Percentiles rank a stretch among this genome's conserved stretches.
Evolutionary conservation across 2,113 vertebrate genomes (phyloP).

Genomic region (Actenoides hombroni): DNA sequence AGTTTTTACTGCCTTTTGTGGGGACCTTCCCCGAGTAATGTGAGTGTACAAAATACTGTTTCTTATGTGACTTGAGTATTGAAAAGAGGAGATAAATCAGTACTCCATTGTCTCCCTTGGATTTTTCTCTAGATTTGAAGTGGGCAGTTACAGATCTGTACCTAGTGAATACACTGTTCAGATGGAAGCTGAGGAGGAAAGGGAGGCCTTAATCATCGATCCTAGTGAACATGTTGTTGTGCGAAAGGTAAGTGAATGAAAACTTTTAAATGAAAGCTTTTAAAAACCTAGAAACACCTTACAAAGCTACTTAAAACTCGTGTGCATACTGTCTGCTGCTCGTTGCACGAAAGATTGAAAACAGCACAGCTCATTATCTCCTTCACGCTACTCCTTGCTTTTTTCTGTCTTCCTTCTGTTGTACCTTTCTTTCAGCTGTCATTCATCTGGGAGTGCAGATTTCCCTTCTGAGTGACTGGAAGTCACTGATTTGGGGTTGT

Average conservation of each 20-base stretch:
- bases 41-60: neutral
- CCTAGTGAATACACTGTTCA: constrained; percentile 78
- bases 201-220: constrained; percentile 83
- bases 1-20: neutral
- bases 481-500: neutral
- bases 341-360: neutral
- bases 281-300: neutral
- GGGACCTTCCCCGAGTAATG: neutral
- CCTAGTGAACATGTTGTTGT: constrained; percentile 81
- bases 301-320: neutral
- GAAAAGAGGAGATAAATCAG: neutral
- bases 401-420: neutral
- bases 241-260: constrained; percentile 74
- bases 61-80: neutral
- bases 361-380: neutral
- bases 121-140: constrained; percentile 59
- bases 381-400: neutral
- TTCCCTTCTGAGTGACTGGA: neutral
- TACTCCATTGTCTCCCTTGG: neutral
- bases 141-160: constrained; percentile 61
- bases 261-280: neutral
- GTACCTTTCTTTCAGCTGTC: neutral
- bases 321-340: neutral
- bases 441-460: neutral
- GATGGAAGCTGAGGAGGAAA: constrained; percentile 85